phyloP scores from a whole-genome alignment of 2,888 invertebrate genomes.

The Leptopterna dolabrata region DNA sequence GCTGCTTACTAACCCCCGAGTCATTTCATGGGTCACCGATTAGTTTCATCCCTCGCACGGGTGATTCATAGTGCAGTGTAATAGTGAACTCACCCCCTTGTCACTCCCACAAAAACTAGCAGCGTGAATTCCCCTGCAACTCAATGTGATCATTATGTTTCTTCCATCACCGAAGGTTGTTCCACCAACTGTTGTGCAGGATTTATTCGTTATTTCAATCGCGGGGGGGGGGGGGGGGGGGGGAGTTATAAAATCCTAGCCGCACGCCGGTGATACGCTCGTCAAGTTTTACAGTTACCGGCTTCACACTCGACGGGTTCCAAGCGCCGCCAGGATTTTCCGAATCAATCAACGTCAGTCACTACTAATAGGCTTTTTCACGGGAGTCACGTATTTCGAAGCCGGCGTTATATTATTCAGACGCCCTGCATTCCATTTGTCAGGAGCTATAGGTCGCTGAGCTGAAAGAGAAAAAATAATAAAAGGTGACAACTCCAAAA shows the following conservation, averaged over 20 bases:
- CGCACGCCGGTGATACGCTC: neutral
- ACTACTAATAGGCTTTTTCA: constrained; percentile 50
- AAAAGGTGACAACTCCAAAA: constrained; percentile 35
- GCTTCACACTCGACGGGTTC: neutral
- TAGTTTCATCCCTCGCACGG: too few species aligned
- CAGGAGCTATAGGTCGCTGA: constrained; percentile 18
- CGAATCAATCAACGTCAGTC: constrained; percentile 52
- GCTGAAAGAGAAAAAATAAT: constrained; percentile 13
- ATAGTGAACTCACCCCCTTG: too few species aligned
- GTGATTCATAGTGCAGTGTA: too few species aligned
- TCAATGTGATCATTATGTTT: too few species aligned
- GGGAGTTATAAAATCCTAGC: neutral
- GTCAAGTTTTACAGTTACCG: neutral
- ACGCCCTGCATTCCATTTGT: constrained; percentile 17
- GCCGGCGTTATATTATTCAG: constrained; percentile 33
- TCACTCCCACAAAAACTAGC: too few species aligned
- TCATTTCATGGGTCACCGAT: too few species aligned
- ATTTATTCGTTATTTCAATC: too few species aligned
- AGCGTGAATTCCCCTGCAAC: too few species aligned
- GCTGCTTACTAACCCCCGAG: too few species aligned
- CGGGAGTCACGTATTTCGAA: constrained; percentile 44
- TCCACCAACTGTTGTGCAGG: too few species aligned
- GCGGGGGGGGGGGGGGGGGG: too few species aligned
- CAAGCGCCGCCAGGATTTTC: constrained; percentile 9
- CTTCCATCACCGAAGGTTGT: too few species aligned